Percentiles rank a stretch among this genome's conserved stretches.
Evolutionary conservation across 2,888 invertebrate species (phyloP).

Genomic region (Resseliella maxima): DNA sequence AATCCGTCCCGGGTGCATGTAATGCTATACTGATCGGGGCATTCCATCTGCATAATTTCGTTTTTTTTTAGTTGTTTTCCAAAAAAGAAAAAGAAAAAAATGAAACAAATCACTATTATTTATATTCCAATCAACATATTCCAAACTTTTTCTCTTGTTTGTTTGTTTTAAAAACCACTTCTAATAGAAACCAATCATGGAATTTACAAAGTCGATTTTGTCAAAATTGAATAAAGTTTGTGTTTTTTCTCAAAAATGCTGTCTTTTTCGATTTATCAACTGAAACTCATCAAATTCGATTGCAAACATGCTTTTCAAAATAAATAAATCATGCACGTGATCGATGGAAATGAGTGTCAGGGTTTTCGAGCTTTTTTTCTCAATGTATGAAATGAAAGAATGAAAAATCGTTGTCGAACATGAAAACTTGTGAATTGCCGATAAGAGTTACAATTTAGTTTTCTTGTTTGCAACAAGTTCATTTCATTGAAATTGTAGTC

Average conservation of each 20-base stretch:
- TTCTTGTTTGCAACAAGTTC: conserved; percentile 36
- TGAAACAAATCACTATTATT: not conserved
- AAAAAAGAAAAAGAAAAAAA: conserved; percentile 11
- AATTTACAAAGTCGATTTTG: no score
- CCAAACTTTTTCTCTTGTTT: no score
- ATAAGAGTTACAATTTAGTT: not conserved
- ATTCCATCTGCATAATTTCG: conserved; percentile 73
- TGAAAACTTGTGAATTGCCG: not conserved
- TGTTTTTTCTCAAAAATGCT: no score
- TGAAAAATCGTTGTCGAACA: no score
- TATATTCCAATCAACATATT: not conserved
- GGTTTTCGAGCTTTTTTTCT: not conserved
- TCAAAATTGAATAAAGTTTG: conserved; percentile 10
- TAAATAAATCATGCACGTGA: conserved; percentile 26
- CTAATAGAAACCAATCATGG: no score
- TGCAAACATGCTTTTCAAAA: not conserved
- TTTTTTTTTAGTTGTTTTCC: no score
- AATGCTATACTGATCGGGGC: conserved; percentile 89
- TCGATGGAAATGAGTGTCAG: not conserved
- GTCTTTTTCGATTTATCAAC: not conserved
- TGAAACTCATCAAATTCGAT: conserved; percentile 4
- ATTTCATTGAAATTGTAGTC: not conserved
- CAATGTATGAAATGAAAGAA: no score
- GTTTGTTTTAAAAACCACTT: no score
- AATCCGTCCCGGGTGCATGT: conserved; percentile 88